Conservation (phyloP, 2,888 invertebrate species). For the Prionchulus punctatus region DNA sequence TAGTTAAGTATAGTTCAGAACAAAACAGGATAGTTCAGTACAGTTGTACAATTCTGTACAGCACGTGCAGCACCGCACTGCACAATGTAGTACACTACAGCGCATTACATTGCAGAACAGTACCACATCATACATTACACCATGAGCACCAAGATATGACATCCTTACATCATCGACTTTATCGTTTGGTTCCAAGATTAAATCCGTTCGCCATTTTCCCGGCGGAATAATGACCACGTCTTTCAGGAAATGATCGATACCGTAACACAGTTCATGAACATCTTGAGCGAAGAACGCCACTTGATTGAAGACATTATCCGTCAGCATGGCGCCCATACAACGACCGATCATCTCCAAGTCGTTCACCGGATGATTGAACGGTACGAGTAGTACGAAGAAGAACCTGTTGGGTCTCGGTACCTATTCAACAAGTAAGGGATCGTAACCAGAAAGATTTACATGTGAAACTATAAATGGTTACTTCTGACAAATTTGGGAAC, state of each 20-base stretch:
- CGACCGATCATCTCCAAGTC: slow-evolving; percentile 29
- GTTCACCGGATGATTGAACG: slow-evolving; percentile 22
- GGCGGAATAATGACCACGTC: slow-evolving; percentile 20
- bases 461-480: neutral
- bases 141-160: neutral
- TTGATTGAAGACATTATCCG: slow-evolving; percentile 25
- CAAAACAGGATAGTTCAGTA: too few species aligned
- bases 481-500: slow-evolving; percentile 2
- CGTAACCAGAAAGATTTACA: neutral
- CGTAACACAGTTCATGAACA: slow-evolving; percentile 23
- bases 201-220: slow-evolving; percentile 21
- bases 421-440: neutral
- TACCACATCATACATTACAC: neutral
- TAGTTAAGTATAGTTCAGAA: neutral
- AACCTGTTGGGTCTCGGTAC: slow-evolving; percentile 30
- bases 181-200: slow-evolving; percentile 35
- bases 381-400: slow-evolving; percentile 32
- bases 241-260: neutral
- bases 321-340: slow-evolving; percentile 33
- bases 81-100: too few species aligned
- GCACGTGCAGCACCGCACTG: too few species aligned
- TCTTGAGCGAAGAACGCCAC: slow-evolving; percentile 15
- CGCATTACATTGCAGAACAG: too few species aligned
- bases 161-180: slow-evolving; percentile 20
- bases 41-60: too few species aligned